Percentiles rank a stretch among this genome's conserved stretches.
These are phyloP conservation scores for Daboia siamensis DNA, from an alignment of 2,113 vertebrate genomes.

Conservation along the genomic window DNA sequence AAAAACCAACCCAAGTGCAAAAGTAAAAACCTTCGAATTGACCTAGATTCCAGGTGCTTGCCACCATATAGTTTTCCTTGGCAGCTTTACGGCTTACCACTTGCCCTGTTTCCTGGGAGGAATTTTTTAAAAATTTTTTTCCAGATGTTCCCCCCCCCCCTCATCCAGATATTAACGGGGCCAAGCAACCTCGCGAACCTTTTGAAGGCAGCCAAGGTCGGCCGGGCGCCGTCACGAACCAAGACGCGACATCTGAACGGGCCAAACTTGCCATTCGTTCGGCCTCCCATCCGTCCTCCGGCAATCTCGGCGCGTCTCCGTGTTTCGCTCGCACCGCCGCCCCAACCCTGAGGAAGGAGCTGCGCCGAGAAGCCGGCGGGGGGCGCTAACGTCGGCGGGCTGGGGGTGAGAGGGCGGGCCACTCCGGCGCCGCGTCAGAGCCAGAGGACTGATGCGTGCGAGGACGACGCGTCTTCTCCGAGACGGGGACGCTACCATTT, in stretches of 20 bases:
- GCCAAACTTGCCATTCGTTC: neutral
- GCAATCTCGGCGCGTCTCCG: no score
- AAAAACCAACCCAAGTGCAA: neutral
- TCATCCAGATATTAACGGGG: neutral
- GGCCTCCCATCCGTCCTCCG: neutral
- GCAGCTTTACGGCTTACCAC: neutral
- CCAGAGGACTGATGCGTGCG: neutral
- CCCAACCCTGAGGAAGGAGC: neutral
- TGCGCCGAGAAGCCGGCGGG: neutral
- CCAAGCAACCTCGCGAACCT: neutral
- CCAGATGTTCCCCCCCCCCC: no score
- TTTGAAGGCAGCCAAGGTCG: neutral
- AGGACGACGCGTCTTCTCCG: neutral
- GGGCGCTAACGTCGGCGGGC: neutral
- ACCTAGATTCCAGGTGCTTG: neutral
- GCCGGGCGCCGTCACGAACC: neutral
- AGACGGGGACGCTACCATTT: neutral
- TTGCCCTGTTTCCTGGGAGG: neutral
- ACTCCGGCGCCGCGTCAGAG: neutral
- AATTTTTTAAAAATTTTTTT: neutral
- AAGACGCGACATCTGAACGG: neutral
- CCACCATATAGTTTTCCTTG: neutral
- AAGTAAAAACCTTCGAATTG: neutral
- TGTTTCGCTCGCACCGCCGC: neutral
- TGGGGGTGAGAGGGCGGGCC: no score